Base-by-base conservation (phyloP, 2,888 invertebrate genomes). In the Drosophila meridiana region DNA sequence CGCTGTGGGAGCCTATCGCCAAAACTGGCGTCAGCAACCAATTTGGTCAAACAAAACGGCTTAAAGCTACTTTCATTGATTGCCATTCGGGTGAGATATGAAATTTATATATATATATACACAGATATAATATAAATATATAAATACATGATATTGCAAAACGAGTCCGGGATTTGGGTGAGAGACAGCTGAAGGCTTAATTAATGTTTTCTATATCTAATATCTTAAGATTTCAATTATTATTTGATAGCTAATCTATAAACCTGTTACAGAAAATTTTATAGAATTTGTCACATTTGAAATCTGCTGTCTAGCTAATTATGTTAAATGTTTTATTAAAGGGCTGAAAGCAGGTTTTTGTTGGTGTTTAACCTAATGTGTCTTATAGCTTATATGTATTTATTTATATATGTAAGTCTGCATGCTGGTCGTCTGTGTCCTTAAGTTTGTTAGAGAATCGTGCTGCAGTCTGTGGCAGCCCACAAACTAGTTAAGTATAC, bases 1-100 rank as follows among this genome's bases (percentile, higher is more conserved):
- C 47, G 43, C 47, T 38, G 45, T 53, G 56, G 42, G 36, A 48
- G 67, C 62, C 67, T 68, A 64, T 76, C 47, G 60, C 52, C 68
- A 26, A 72, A 72, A 65, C 69, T 69, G 80, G 72, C 77, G 47
- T 47, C 70, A 62, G 43, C 62, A 60, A 69, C 64, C 66, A 69
- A 72, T 72, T 78, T 72, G 69, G 76, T 48, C 66, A 72, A 71
- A 62, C 76, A 69, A 78, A 76, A 76, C 63, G 69, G 62, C 65
- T 57, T 38, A 69, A 77, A 55, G 47, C 59, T 45, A 76, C 77
- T 76, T 75, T 75, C 65, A 36, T 75, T 70, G 45, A 61, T 65
- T 57, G 70, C 61, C 61, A 62, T 52, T 56, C 55, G 36, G 26
- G 13, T 40, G 26, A 70, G 53, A 43, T 50, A 61, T 53, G 43